These are phyloP conservation scores for Notechis scutatus DNA, from an alignment of 2,113 vertebrate genomes.

Conservation along the genomic window DNA sequence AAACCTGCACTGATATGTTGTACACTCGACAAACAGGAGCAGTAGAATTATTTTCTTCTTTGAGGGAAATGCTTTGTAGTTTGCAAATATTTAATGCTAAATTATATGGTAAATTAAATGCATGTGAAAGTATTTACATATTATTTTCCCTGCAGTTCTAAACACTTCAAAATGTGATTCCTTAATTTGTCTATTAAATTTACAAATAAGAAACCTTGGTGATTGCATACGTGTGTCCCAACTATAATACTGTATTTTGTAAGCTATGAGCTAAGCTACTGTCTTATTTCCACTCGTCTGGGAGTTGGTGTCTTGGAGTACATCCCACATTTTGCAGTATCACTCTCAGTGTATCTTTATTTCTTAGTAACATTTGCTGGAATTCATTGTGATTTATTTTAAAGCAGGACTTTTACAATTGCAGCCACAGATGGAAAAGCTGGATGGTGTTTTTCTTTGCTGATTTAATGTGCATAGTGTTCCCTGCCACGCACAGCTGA, in stretches of 20 bases:
- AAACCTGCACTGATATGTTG: constrained; percentile 47
- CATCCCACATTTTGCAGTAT: background rate
- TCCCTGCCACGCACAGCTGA: background rate
- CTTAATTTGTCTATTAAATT: background rate
- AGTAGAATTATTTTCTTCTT: constrained; percentile 39
- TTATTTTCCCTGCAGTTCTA: constrained; percentile 32
- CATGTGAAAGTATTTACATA: background rate
- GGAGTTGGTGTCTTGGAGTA: background rate
- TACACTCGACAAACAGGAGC: constrained; percentile 31
- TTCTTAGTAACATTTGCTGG: background rate
- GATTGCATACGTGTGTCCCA: constrained; percentile 13
- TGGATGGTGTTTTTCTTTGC: background rate
- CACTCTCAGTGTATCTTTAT: background rate
- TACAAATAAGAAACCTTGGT: constrained; percentile 6
- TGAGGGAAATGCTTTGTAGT: background rate
- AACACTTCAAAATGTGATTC: constrained; percentile 9
- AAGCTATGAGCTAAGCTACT: background rate
- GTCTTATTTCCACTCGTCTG: background rate
- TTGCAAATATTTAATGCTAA: constrained; percentile 44
- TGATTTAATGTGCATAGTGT: background rate
- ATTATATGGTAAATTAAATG: constrained; percentile 42
- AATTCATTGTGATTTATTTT: background rate
- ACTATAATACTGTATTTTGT: background rate
- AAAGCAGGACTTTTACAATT: background rate
- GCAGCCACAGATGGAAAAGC: background rate